phyloP scores from a whole-genome alignment of 2,888 invertebrate genomes.

The Theretra japonica region DNA sequence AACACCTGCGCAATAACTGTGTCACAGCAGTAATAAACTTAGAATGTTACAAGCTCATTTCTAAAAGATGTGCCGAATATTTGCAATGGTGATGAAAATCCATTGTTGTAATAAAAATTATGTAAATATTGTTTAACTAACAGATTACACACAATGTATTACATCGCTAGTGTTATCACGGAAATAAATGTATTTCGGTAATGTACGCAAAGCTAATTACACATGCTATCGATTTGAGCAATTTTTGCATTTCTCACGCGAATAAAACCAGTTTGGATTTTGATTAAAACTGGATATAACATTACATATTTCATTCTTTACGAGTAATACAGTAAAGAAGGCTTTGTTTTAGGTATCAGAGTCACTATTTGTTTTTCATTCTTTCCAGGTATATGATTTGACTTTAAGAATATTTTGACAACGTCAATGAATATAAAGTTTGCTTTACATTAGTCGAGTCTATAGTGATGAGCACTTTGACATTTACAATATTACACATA shows the following conservation, averaged over 20 bases:
- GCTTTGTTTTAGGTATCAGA: too few relatives aligned
- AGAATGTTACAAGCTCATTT: neutral
- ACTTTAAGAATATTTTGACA: too few relatives aligned
- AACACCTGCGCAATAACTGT: too few relatives aligned
- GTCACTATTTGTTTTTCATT: too few relatives aligned
- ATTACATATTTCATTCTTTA: neutral
- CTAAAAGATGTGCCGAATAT: neutral
- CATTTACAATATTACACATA: too few relatives aligned
- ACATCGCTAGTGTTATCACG: neutral
- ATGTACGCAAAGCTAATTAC: neutral
- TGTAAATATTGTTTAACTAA: neutral
- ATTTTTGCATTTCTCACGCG: neutral
- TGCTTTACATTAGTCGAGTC: too few relatives aligned
- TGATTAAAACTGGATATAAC: neutral
- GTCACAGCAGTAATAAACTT: neutral
- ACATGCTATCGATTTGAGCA: neutral
- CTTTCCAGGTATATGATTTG: too few relatives aligned
- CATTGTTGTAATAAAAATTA: constrained; percentile 9
- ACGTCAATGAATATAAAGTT: too few relatives aligned
- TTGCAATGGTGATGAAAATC: neutral
- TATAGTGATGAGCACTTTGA: too few relatives aligned
- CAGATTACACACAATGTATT: neutral
- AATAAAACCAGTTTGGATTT: neutral
- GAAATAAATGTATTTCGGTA: neutral
- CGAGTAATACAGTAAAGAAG: too few relatives aligned